Evolutionary conservation across 1,140 invertebrate species (phyloP).

Genomic region (Drosophila insularis): DNA sequence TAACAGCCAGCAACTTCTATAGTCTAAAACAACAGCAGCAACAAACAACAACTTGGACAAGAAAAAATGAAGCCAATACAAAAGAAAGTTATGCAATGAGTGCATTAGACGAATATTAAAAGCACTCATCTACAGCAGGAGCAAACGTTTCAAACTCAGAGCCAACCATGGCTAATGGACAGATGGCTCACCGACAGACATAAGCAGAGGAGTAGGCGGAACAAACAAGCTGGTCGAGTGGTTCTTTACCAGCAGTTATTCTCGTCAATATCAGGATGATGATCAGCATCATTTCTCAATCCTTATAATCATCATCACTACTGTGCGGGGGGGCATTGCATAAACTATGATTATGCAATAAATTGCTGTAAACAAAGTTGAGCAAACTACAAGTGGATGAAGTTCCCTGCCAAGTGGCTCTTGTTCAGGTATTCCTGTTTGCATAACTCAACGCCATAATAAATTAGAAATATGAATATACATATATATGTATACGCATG

Average conservation of each 20-base stretch:
- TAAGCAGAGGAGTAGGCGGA: neutral
- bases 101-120: constrained; percentile 80
- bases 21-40: constrained; percentile 40
- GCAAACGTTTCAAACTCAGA: constrained; percentile 38
- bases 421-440: constrained; percentile 19
- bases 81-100: constrained; percentile 38
- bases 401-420: constrained; percentile 10
- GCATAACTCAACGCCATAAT: constrained; percentile 21
- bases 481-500: neutral
- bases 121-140: constrained; percentile 50
- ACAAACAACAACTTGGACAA: constrained; percentile 24
- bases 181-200: neutral
- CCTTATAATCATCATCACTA: constrained; percentile 26
- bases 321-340: constrained; percentile 32
- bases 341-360: constrained; percentile 63
- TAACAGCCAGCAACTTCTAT: constrained; percentile 1
- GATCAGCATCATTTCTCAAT: neutral
- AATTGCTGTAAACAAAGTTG: constrained; percentile 34
- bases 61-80: constrained; percentile 60
- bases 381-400: constrained; percentile 38
- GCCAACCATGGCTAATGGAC: constrained; percentile 14
- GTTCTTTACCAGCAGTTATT: constrained; percentile 35
- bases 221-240: constrained; percentile 11
- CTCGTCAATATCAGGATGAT: constrained; percentile 28
- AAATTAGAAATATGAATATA: constrained; percentile 31